Percentiles rank a stretch among this genome's conserved stretches.
Evolutionary conservation across 2,113 vertebrate species (phyloP).

Genomic region (Illadopsis cleaveri): DNA sequence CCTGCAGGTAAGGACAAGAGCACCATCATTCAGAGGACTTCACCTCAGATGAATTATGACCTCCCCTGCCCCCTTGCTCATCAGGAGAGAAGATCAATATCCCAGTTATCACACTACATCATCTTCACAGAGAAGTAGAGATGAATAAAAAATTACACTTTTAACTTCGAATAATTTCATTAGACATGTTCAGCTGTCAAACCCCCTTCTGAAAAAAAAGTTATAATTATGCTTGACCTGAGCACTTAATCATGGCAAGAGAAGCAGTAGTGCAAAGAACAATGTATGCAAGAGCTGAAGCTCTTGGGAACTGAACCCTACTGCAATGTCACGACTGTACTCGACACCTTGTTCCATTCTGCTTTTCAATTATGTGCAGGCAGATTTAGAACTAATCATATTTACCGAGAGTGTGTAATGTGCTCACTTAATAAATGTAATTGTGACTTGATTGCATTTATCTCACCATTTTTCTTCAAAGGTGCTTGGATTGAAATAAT

Average conservation of each 20-base stretch:
- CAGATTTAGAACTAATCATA: conserved; percentile 9
- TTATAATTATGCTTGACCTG: not conserved
- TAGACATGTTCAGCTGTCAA: not conserved
- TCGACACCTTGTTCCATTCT: not conserved
- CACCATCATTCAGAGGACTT: not conserved
- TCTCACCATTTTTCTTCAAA: conserved; percentile 61
- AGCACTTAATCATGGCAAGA: not conserved
- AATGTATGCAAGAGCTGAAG: not conserved
- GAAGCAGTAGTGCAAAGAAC: not conserved
- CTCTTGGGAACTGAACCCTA: not conserved
- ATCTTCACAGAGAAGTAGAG: not conserved
- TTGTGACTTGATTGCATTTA: conserved; percentile 49
- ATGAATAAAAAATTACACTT: conserved; percentile 34
- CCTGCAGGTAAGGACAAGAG: not conserved
- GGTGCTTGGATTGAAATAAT: conserved; percentile 49
- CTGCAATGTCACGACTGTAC: not conserved
- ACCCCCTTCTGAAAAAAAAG: not conserved
- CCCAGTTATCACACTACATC: not conserved
- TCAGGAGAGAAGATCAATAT: not conserved
- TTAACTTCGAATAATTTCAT: not conserved
- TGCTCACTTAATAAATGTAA: conserved; percentile 18
- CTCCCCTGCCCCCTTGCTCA: not conserved
- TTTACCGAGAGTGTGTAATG: not conserved
- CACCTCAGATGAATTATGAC: not conserved
- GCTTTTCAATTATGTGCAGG: not conserved